These are phyloP conservation scores for Parapristionchus giblindavisi DNA, from an alignment of 2,888 invertebrate genomes.

Conservation along the genomic window DNA sequence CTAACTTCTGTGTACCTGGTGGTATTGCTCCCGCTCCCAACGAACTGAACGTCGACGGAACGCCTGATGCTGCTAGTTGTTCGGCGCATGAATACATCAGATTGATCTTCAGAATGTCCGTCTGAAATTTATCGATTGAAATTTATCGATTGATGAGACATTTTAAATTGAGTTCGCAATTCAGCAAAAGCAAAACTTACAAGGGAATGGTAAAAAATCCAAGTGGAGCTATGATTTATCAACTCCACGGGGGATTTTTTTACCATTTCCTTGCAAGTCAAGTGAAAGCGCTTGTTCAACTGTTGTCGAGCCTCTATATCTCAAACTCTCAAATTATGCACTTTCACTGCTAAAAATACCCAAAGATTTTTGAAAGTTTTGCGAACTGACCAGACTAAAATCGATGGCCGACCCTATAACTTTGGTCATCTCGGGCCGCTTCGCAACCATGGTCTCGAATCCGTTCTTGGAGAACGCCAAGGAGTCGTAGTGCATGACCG, in stretches of 20 bases:
- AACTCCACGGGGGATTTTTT: too few relatives aligned
- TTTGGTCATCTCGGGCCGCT: conserved; percentile 63
- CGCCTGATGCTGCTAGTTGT: conserved; percentile 27
- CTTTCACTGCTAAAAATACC: too few relatives aligned
- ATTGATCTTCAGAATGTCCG: conserved; percentile 68
- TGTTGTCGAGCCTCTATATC: too few relatives aligned
- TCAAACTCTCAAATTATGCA: too few relatives aligned
- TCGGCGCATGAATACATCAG: conserved; percentile 66
- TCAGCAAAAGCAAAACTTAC: too few relatives aligned
- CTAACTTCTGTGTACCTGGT: background rate
- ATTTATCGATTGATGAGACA: too few relatives aligned
- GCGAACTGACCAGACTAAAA: conserved; percentile 61
- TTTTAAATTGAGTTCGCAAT: too few relatives aligned
- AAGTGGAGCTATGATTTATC: too few relatives aligned
- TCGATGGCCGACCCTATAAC: conserved; percentile 68
- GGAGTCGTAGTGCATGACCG: conserved; percentile 67
- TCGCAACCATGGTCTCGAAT: conserved; percentile 64
- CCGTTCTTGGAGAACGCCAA: conserved; percentile 67
- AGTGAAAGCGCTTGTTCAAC: too few relatives aligned
- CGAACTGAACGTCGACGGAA: conserved; percentile 6
- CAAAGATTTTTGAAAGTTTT: too few relatives aligned
- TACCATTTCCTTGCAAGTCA: too few relatives aligned
- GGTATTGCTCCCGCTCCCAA: background rate
- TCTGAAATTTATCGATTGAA: conserved; percentile 36
- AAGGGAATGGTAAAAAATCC: background rate